These are phyloP conservation scores for Tetragonula carbonaria DNA, from an alignment of 2,888 invertebrate genomes.

Conservation along the genomic window DNA sequence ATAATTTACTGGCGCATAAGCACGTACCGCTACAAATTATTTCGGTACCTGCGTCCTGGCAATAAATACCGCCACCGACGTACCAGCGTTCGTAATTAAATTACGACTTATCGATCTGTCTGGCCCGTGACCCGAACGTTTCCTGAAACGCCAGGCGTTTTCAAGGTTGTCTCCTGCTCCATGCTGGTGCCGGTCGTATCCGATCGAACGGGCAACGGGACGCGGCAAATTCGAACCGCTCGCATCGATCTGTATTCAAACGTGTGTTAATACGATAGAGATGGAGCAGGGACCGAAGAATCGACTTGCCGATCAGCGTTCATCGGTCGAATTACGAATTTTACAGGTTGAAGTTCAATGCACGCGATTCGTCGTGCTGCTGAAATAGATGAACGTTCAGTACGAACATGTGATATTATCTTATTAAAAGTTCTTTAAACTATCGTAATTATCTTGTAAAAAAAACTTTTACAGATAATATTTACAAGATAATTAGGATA, in stretches of 20 bases:
- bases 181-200: neutral
- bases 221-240: neutral
- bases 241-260: neutral
- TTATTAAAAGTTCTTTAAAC: too few species aligned
- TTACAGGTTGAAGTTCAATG: neutral
- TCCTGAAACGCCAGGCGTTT: neutral
- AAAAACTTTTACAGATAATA: too few species aligned
- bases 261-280: neutral
- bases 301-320: neutral
- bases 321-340: neutral
- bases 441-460: too few species aligned
- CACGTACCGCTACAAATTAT: constrained; percentile 64
- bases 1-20: constrained; percentile 63
- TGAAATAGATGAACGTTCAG: neutral
- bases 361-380: neutral
- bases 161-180: constrained; percentile 20
- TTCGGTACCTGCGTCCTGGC: constrained; percentile 25
- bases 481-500: too few species aligned
- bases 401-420: too few species aligned
- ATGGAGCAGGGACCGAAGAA: neutral
- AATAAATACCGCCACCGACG: constrained; percentile 57
- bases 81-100: constrained; percentile 58
- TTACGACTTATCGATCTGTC: constrained; percentile 62
- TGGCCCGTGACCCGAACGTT: neutral
- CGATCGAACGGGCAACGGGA: neutral